A percentile compares a stretch with the other conserved stretches of the same genome.
Conservation (phyloP, 2,113 vertebrate genomes). For the Glareola pratincola region DNA sequence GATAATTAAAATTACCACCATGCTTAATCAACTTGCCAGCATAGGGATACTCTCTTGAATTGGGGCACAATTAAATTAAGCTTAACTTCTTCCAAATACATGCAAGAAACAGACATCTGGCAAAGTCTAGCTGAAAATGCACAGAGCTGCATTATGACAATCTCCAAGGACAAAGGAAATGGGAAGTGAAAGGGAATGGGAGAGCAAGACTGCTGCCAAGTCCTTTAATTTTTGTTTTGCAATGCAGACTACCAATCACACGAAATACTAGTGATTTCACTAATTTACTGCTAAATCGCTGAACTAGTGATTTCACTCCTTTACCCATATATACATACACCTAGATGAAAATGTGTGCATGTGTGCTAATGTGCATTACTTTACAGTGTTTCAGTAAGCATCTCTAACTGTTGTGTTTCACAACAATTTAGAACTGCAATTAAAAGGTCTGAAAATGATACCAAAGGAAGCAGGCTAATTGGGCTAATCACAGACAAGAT, state of each 20-base stretch:
- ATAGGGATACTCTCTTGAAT: conserved; percentile 52
- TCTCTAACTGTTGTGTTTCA: neutral
- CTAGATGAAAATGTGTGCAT: neutral
- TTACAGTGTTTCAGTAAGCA: neutral
- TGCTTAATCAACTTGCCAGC: conserved; percentile 61
- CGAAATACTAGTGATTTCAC: neutral
- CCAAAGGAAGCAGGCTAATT: conserved; percentile 58
- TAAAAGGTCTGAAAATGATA: conserved; percentile 58
- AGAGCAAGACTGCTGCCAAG: neutral
- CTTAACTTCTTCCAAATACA: conserved; percentile 54
- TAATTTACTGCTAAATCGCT: neutral
- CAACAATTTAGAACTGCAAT: conserved; percentile 55
- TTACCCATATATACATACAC: neutral
- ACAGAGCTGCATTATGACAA: neutral
- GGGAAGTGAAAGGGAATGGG: neutral
- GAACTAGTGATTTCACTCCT: neutral
- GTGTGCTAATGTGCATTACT: neutral
- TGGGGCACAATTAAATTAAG: conserved; percentile 55
- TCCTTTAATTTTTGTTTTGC: neutral
- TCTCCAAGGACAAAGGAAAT: conserved; percentile 43
- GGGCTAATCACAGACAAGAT: conserved; percentile 59
- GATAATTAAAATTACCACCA: conserved; percentile 65
- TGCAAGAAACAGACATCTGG: conserved; percentile 47
- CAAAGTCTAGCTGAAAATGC: conserved; percentile 32
- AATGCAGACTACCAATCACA: neutral